Evolutionary conservation across 1,140 invertebrate genomes (phyloP).

Genomic region (Drosophila auraria): DNA sequence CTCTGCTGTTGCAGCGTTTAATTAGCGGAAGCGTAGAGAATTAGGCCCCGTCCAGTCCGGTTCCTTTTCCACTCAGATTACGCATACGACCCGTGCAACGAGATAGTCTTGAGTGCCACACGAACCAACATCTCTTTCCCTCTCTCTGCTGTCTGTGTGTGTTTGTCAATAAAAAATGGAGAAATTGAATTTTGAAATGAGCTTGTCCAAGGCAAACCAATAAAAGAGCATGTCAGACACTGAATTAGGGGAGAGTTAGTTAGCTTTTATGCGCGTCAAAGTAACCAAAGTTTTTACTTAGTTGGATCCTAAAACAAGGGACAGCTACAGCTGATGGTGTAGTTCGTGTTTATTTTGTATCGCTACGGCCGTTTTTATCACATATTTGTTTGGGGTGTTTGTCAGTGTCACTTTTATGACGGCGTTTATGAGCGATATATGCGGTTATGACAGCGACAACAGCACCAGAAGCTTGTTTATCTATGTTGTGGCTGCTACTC

Average conservation of each 20-base stretch:
- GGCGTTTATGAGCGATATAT: constrained; percentile 78
- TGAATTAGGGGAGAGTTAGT: constrained; percentile 47
- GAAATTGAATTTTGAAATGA: constrained; percentile 36
- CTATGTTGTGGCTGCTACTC: constrained; percentile 53
- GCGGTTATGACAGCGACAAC: constrained; percentile 66
- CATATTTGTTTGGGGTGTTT: constrained; percentile 76
- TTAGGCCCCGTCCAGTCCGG: constrained; percentile 45
- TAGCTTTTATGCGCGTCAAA: constrained; percentile 33
- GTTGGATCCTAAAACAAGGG: constrained; percentile 29
- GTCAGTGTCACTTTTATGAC: constrained; percentile 74
- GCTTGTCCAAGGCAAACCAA: constrained; percentile 36
- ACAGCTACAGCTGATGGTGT: constrained; percentile 33
- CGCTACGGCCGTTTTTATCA: constrained; percentile 62
- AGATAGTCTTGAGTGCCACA: not conserved
- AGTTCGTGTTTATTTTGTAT: constrained; percentile 47
- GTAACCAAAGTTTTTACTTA: constrained; percentile 71
- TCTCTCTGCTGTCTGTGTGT: not conserved
- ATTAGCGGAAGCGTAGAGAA: constrained; percentile 71
- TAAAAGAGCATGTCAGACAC: constrained; percentile 53
- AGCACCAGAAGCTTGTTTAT: constrained; percentile 71
- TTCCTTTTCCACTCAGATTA: constrained; percentile 24
- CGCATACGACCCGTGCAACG: constrained; percentile 44
- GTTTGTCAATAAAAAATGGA: constrained; percentile 8
- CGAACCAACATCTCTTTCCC: not conserved
- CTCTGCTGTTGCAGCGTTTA: constrained; percentile 47